Evolutionary conservation across 2,888 invertebrate genomes (phyloP).

Genomic region (Oscheius onirici): DNA sequence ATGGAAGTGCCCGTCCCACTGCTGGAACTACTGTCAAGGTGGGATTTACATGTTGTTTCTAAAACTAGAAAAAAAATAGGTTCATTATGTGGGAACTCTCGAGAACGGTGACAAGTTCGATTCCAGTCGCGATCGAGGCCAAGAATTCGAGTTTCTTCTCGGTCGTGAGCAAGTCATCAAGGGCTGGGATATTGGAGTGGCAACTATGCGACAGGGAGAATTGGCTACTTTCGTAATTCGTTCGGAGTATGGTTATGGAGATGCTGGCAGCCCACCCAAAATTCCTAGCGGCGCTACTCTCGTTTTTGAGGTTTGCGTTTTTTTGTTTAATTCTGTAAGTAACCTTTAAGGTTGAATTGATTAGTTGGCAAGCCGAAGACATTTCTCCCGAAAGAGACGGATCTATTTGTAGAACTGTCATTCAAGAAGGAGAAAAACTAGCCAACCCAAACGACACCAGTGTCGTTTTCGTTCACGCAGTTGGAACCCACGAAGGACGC

Average conservation of each 20-base stretch:
- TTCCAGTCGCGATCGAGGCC: slow-evolving; percentile 84
- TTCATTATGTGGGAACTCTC: slow-evolving; percentile 90
- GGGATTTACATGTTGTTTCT: not conserved
- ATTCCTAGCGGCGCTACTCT: slow-evolving; percentile 89
- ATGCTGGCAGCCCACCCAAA: slow-evolving; percentile 83
- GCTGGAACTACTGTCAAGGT: slow-evolving; percentile 60
- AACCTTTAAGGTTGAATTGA: slow-evolving; percentile 49
- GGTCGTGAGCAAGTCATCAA: slow-evolving; percentile 80
- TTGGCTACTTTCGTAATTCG: slow-evolving; percentile 83
- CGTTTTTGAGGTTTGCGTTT: slow-evolving; percentile 82
- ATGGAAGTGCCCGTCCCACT: slow-evolving; percentile 74
- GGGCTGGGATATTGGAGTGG: slow-evolving; percentile 89
- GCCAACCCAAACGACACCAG: slow-evolving; percentile 85
- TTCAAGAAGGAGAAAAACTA: slow-evolving; percentile 81
- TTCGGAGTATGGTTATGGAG: slow-evolving; percentile 90
- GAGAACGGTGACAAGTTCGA: slow-evolving; percentile 89
- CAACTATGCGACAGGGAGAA: slow-evolving; percentile 86
- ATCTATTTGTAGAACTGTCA: slow-evolving; percentile 80
- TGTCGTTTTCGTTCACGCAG: slow-evolving; percentile 82
- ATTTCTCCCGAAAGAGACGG: slow-evolving; percentile 85
- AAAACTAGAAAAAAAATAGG: slow-evolving; percentile 66
- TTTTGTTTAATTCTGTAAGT: not conserved
- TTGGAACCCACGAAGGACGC: slow-evolving; percentile 78
- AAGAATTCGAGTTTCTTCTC: slow-evolving; percentile 86
- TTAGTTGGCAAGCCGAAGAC: slow-evolving; percentile 78